These are phyloP conservation scores for Thryonomys swinderianus DNA, from an alignment of 2,113 vertebrate species.

Conservation along the genomic window DNA sequence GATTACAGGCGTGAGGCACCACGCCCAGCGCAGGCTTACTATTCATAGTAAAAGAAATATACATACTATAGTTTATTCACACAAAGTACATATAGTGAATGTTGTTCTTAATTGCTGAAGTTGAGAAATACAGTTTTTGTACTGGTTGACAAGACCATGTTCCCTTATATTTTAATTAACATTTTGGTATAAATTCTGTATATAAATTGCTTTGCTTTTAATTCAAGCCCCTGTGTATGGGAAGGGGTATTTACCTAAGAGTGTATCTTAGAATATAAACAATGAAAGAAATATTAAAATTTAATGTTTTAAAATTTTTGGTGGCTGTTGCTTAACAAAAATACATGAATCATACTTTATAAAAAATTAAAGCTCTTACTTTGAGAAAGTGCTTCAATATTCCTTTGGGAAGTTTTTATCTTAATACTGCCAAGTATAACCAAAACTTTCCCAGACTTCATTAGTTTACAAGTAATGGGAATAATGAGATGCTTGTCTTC, in stretches of 20 bases:
- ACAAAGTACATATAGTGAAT: not conserved
- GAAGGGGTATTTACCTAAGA: accelerated
- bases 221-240: not conserved
- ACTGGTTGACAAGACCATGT: not conserved
- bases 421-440: constrained; percentile 15
- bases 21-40: not conserved
- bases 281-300: not conserved
- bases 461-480: not conserved
- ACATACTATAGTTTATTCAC: not conserved
- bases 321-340: constrained; percentile 9
- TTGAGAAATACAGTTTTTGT: not conserved
- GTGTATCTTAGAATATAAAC: not conserved
- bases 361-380: constrained; percentile 54
- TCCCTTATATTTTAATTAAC: constrained; percentile 37
- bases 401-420: constrained; percentile 40
- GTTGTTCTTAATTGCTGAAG: not conserved
- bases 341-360: constrained; percentile 13
- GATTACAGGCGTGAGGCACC: no score
- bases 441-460: constrained; percentile 56
- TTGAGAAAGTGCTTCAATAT: constrained; percentile 58
- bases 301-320: not conserved
- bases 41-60: constrained; percentile 14
- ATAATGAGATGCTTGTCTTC: not conserved
- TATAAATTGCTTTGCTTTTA: not conserved
- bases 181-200: not conserved